Evolutionary conservation across 2,888 invertebrate species (phyloP), one percentile per base, ranked within the genome.

Genomic region (Germaria angustata): DNA sequence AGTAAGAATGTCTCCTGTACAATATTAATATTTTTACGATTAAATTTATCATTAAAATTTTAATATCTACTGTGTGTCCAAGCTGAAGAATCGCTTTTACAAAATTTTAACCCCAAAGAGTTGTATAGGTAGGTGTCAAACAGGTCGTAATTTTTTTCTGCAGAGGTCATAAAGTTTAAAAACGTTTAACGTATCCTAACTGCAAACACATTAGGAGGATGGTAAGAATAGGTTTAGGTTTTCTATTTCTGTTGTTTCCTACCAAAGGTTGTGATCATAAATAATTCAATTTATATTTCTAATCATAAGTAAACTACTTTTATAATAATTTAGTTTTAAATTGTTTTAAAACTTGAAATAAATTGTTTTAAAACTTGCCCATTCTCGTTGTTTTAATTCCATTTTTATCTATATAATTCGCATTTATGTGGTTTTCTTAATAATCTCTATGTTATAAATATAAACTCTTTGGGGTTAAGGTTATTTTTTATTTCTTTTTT

Each of bases 1-100:
- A 90, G 90, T 90, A 90, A 90, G 90, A 90, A 87, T 79, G 75
- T 79, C 59, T 71, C 75, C 61, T 76, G 66, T 73, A 69, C 36
- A 59, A 15, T 61, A 65, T 46, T 72, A 39, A 49, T 51, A 77
- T 44, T 68, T 51, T 57, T 61, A 69, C 6, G 9, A 17, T 59
- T 65, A 82, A 76, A 84, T 34, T n/a, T 24, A 39, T 81, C 72
- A 63, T 85, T 86, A 84, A 83, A 80, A 81, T 28, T n/a, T 84
- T 85, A 84, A 82, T 84, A 71, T 76, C 71, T 68, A 85, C 6
- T 68, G 17, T 55, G 15, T 68, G 24, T 53, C 28, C 68, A 55
- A 28, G 28, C 28, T 84, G 82, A 81, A 73, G 79, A 81, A 46
- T 6, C 11, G 32, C 65, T 63, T 76, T 80, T 77, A 72, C 57